Evolutionary conservation across 2,888 invertebrate genomes (phyloP), one percentile per base, ranked within the genome.

Genomic region (Spicauda simplicius): DNA sequence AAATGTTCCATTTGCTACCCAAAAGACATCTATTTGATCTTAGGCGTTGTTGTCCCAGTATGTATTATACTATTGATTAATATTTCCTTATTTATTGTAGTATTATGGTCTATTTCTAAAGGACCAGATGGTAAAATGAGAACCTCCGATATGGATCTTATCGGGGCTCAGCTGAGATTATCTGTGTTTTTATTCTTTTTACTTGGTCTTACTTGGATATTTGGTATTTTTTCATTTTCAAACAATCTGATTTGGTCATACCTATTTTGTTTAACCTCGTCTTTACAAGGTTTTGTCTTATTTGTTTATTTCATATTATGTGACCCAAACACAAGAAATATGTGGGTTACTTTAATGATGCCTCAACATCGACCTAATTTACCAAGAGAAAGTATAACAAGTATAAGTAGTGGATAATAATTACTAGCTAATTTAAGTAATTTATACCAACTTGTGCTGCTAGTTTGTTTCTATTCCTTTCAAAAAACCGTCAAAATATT

Each of bases 261-360:
- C 77, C 82, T 95, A 0, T 95, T 95, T 75, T 95, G 95, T 76
- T 77, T 95, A n/a, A 94, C 95, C 0, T 94, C 95, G 6, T 94
- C 95, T 0, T 72, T 95, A 19, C 95, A 95, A 77, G 95, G 95
- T 0, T 94, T 95, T 77, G 94, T 95, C 10, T 82, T 95, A 14
- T 95, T 95, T 74, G 77, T 95, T 18, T 95, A 95, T 80, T 95
- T 95, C 78, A 88, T 95, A 8, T 77, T 95, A 18, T 88, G 94
- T 63, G 95, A 95, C 80, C 92, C 93, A 0, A 80, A 83, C 12
- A 94, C 95, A 8, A 86, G 94, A 60, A 90, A 86, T 55, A 80
- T 94, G 73, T 95, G 95, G 95, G 80, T 87, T 20, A 82, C 86
- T 4, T 78, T 91, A 64, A 84, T 92, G 74, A 88, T 82, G 74